phyloP scores from a whole-genome alignment of 2,113 vertebrate species.

The Sceloporus tristichus region DNA sequence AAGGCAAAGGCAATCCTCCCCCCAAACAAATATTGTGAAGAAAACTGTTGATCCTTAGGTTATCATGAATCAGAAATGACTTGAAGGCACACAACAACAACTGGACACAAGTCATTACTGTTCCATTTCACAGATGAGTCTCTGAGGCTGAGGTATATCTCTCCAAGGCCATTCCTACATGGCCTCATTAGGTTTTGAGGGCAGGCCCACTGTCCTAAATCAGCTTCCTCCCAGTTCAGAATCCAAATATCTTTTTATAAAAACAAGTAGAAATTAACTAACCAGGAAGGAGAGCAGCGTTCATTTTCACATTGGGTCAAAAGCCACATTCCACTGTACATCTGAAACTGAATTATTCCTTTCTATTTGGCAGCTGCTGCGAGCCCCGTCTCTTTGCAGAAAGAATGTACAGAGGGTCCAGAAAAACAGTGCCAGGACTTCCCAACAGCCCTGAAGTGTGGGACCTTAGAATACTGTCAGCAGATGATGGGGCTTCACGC shows the following conservation, averaged over 20 bases:
- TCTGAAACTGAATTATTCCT: neutral
- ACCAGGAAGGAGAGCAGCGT: neutral
- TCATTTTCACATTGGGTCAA: neutral
- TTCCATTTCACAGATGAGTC: neutral
- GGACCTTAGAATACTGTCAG: constrained; percentile 86
- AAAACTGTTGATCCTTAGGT: too few species aligned
- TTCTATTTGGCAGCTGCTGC: constrained; percentile 76
- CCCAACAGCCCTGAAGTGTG: constrained; percentile 85
- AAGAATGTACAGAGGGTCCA: constrained; percentile 83
- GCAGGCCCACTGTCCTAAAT: neutral
- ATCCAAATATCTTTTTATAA: neutral
- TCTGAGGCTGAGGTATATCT: neutral
- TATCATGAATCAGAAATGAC: too few species aligned
- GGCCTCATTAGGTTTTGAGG: neutral
- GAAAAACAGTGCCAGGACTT: constrained; percentile 90
- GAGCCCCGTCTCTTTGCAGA: constrained; percentile 82
- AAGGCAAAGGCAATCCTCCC: too few species aligned
- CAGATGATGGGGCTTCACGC: constrained; percentile 86
- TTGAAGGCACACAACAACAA: too few species aligned
- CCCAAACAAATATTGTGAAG: too few species aligned
- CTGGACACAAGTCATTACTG: too few species aligned
- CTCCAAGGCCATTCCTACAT: neutral
- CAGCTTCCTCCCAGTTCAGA: neutral
- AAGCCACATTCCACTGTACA: neutral
- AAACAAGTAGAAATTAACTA: neutral